Conservation (phyloP, 2,888 invertebrate genomes). For the Drosophila kanekoi region DNA sequence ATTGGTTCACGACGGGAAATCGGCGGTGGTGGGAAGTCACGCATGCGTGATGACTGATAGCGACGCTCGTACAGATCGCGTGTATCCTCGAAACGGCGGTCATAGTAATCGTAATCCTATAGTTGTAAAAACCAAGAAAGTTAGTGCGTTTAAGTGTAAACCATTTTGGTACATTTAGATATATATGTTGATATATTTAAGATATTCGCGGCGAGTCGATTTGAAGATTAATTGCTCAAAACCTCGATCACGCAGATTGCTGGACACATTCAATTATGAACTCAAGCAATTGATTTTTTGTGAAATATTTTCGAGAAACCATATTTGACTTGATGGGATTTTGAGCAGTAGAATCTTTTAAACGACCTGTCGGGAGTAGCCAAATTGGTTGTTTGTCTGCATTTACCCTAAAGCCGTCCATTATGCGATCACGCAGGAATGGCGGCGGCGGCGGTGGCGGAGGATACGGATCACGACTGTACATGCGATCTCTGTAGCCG, state of each 20-base stretch:
- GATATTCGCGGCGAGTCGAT: conserved; percentile 47
- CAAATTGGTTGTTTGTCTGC: conserved; percentile 48
- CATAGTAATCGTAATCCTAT: conserved; percentile 90
- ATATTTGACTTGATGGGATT: not conserved
- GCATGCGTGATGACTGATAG: conserved; percentile 87
- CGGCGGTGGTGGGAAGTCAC: conserved; percentile 89
- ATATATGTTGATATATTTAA: conserved; percentile 5
- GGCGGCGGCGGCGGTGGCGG: conserved; percentile 95
- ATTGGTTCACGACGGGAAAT: conserved; percentile 91
- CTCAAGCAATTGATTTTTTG: not conserved
- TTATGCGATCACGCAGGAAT: conserved; percentile 95
- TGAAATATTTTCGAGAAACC: not conserved
- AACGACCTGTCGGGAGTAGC: conserved; percentile 52
- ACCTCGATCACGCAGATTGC: not conserved
- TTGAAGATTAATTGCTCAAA: conserved; percentile 43
- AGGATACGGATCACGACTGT: conserved; percentile 94
- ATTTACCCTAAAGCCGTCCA: conserved; percentile 94
- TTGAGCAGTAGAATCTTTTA: conserved; percentile 40
- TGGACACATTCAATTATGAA: not conserved
- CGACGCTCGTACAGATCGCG: conserved; percentile 93
- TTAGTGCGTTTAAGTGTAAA: conserved; percentile 1
- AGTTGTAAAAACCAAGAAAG: conserved; percentile 12
- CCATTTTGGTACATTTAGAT: not conserved
- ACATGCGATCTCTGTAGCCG: conserved; percentile 94
- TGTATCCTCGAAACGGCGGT: conserved; percentile 91